A percentile compares a stretch with the other conserved stretches of the same genome.
These are phyloP conservation scores for Calliopum simillimum DNA, from an alignment of 2,888 invertebrate species.

Conservation along the genomic window DNA sequence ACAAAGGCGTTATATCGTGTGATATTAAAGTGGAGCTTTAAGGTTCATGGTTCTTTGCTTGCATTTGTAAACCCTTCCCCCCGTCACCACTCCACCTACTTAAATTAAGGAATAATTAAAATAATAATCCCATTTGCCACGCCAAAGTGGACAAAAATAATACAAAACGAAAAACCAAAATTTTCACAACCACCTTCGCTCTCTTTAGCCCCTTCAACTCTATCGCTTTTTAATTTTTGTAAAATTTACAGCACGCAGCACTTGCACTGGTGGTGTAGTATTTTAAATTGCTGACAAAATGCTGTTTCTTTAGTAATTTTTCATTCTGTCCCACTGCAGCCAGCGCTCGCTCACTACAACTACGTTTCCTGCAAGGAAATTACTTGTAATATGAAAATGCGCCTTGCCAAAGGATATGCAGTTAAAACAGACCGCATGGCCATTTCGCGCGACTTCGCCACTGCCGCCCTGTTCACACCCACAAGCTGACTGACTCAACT, in stretches of 20 bases:
- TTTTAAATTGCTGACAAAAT: too few relatives aligned
- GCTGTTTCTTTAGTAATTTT: too few relatives aligned
- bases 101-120: constrained; percentile 63
- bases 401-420: constrained; percentile 60
- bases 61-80: not conserved
- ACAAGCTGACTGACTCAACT: not conserved
- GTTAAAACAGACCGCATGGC: constrained; percentile 59
- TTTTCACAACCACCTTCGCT: not conserved
- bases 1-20: not conserved
- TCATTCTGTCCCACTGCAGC: not conserved
- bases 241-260: too few relatives aligned
- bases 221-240: not conserved
- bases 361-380: constrained; percentile 8
- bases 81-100: constrained; percentile 50
- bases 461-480: not conserved
- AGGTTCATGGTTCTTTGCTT: not conserved
- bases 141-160: not conserved
- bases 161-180: not conserved
- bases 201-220: not conserved
- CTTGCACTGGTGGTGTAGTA: too few relatives aligned
- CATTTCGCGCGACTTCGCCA: constrained; percentile 3
- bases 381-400: constrained; percentile 56
- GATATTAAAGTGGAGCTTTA: not conserved
- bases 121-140: constrained; percentile 57
- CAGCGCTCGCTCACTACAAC: not conserved